Percentiles rank a stretch among this genome's conserved stretches.
phyloP scores from a whole-genome alignment of 2,113 vertebrate species.

The Xiphorhynchus elegans region DNA sequence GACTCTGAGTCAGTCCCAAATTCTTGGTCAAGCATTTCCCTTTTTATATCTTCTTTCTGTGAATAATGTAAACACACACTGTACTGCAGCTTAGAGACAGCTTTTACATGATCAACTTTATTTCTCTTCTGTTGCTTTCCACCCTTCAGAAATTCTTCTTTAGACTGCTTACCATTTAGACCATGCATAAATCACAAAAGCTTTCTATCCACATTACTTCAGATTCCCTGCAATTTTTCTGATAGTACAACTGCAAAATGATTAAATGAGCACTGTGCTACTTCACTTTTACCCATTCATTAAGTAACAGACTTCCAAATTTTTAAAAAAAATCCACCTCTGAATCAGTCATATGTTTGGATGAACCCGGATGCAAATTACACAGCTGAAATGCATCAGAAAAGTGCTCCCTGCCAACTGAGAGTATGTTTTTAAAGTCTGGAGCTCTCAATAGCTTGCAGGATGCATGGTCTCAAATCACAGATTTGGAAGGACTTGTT shows the following conservation, averaged over 20 bases:
- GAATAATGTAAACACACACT: background rate
- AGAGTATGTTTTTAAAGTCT: slow-evolving; percentile 13
- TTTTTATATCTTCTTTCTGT: background rate
- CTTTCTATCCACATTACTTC: background rate
- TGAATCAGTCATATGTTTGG: background rate
- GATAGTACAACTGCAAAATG: background rate
- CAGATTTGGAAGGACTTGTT: slow-evolving; percentile 36
- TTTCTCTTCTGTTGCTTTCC: background rate
- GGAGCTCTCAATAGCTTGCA: slow-evolving; percentile 16
- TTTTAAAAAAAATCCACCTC: background rate
- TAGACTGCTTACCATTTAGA: background rate
- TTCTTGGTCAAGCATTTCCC: background rate
- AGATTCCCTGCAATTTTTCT: background rate
- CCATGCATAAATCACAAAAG: background rate
- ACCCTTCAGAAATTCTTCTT: background rate
- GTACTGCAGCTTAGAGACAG: background rate
- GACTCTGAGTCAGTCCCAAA: background rate
- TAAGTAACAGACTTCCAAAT: background rate
- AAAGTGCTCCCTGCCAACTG: background rate
- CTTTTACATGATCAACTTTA: background rate
- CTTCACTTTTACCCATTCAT: background rate
- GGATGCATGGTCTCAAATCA: slow-evolving; percentile 1
- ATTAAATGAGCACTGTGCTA: background rate
- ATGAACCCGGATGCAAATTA: background rate
- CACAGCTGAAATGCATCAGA: slow-evolving; percentile 31